phyloP scores from a whole-genome alignment of 2,113 vertebrate genomes.

The Pleuronectes platessa region DNA sequence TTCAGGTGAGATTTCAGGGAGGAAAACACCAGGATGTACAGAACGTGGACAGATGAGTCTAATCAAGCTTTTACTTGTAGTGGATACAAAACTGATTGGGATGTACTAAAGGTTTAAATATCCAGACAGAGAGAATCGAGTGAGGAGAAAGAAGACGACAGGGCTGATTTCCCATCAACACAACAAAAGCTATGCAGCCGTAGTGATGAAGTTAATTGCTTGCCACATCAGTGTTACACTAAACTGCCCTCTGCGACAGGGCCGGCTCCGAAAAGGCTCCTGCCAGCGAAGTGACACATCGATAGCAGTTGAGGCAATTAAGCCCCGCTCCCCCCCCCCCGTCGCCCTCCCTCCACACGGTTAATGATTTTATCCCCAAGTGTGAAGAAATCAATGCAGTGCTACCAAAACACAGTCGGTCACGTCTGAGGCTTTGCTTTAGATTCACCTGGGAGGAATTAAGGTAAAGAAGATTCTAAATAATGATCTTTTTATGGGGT shows the following conservation, averaged over 20 bases:
- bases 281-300: slow-evolving; percentile 41
- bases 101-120: slow-evolving; percentile 5
- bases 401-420: slow-evolving; percentile 10
- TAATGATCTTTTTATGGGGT: too few species aligned
- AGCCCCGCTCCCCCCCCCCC: slow-evolving; percentile 17
- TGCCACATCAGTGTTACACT: slow-evolving; percentile 49
- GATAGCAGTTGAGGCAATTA: slow-evolving; percentile 55
- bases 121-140: neutral
- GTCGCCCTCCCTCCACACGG: slow-evolving; percentile 31
- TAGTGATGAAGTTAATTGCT: slow-evolving; percentile 57
- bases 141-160: neutral
- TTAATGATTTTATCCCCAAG: slow-evolving; percentile 52
- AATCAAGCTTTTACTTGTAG: neutral
- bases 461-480: neutral
- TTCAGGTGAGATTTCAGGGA: neutral
- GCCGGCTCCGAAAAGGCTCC: slow-evolving; percentile 9
- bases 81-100: neutral
- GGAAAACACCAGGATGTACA: neutral
- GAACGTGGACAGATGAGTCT: neutral
- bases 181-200: slow-evolving; percentile 13
- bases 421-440: slow-evolving; percentile 6
- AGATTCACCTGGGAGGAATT: neutral
- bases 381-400: slow-evolving; percentile 31
- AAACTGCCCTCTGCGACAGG: slow-evolving; percentile 31
- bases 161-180: slow-evolving; percentile 22